Percentiles rank a stretch among this genome's conserved stretches.
phyloP scores from a whole-genome alignment of 2,113 vertebrate genomes.

The Oxyura jamaicensis region DNA sequence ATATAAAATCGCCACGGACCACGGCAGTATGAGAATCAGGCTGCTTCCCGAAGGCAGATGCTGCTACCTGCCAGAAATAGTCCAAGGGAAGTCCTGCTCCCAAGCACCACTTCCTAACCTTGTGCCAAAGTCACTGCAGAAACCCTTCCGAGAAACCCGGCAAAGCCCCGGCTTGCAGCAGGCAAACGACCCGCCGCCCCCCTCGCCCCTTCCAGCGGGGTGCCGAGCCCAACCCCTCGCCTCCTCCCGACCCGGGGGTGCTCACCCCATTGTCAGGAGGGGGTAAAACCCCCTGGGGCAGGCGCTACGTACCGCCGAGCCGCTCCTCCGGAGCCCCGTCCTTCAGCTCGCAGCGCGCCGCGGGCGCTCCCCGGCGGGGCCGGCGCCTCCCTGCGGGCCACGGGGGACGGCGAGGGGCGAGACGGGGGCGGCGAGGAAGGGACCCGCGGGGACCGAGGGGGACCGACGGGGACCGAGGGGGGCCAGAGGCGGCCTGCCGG shows the following conservation, averaged over 20 bases:
- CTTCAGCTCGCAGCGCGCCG: background rate
- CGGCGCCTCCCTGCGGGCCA: background rate
- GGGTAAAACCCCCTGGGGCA: no score
- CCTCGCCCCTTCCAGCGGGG: no score
- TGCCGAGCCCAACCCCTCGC: no score
- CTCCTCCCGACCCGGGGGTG: no score
- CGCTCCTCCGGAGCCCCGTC: background rate
- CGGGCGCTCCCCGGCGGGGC: background rate
- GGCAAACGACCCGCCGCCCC: no score
- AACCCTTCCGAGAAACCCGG: background rate
- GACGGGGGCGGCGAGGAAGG: no score
- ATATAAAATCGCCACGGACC: background rate
- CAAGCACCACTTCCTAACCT: slow-evolving; percentile 51
- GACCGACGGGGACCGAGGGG: no score
- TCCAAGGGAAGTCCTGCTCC: background rate
- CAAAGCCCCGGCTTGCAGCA: no score
- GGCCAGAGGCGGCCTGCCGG: no score
- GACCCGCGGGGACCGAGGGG: no score
- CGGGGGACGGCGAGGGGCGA: background rate
- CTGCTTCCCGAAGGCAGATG: background rate
- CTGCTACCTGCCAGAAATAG: background rate
- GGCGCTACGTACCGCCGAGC: slow-evolving; percentile 3
- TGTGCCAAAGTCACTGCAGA: slow-evolving; percentile 70
- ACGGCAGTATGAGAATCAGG: background rate
- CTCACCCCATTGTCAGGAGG: slow-evolving; percentile 19